Evolutionary conservation across 2,797 vertebrate species (phyloP), one percentile per base, ranked within the genome.

Genomic region (Neosilurus hyrtlii): DNA sequence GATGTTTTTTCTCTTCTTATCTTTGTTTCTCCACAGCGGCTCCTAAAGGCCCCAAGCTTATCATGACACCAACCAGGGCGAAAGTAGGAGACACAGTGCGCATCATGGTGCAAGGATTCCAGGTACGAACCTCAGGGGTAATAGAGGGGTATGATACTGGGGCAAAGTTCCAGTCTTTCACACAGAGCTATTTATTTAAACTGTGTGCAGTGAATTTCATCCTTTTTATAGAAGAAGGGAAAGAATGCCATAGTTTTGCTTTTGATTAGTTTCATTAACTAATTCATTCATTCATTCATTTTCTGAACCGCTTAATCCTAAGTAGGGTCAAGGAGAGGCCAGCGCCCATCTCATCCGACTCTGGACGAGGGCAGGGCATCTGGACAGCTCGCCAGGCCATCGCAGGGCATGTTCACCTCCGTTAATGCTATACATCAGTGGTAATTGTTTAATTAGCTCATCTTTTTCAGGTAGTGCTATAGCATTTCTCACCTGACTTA

Each of bases 41-140:
- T 90, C 98, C 98, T 22, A 98, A 96, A 89, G 97, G 97, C 62
- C 98, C 97, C 37, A 96, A 96, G 93, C 97, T 99, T 73, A 84
- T 87, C 0, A 97, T 99, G 97, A 95, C 93, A 0, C 97, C 97
- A 0, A 92, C 91, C 0, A 94, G 96, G 91, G 97, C 97, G 61
- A 97, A 95, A 0, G 97, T 99, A 0, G 98, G 97, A 86, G 97
- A 99, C 92, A 99, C 97, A 0, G 97, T 99, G 86, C 93, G 96
- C 90, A 99, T 99, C 91, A 91, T 93, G 79, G 96, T 99, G 83
- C 96, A 97, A 79, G 97, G 96, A 79, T 99, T 99, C 92, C 97
- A 99, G 97, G 97, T 99, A 94, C 89, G 93, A 92, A 89, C 90
- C 79, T 85, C 86, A 43, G 92, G 90, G 92, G 89, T 93, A 92